Conservation (phyloP, 2,797 vertebrate genomes). For the Peromyscus nudipes region DNA sequence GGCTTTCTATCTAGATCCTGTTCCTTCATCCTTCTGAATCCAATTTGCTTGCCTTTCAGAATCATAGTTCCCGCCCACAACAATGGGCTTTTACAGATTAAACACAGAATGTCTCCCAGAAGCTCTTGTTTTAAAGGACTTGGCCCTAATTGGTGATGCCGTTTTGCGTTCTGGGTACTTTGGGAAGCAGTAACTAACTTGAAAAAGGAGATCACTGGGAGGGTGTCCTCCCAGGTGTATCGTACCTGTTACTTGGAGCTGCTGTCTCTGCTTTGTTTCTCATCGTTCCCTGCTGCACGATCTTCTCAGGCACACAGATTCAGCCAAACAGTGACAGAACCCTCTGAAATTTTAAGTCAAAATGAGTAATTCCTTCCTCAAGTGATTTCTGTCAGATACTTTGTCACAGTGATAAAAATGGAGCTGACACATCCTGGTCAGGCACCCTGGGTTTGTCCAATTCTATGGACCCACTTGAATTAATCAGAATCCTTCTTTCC, state of each 20-base stretch:
- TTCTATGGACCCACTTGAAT: not conserved
- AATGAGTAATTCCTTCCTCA: not conserved
- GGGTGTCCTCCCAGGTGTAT: not conserved
- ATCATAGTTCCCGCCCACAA: not conserved
- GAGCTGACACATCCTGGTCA: not conserved
- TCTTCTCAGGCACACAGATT: not conserved
- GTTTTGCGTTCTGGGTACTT: not conserved
- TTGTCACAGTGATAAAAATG: not conserved
- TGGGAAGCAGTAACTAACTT: not conserved
- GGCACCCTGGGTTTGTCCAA: not conserved
- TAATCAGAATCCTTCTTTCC: not conserved
- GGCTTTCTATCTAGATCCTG: not conserved
- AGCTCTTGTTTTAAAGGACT: not conserved
- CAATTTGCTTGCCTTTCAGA: not conserved
- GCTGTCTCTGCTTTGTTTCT: not conserved
- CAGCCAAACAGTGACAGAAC: no score
- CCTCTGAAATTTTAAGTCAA: not conserved
- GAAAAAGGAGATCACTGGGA: not conserved
- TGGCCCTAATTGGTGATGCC: not conserved
- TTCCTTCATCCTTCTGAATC: not conserved
- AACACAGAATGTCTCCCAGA: not conserved
- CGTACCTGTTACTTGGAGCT: no score
- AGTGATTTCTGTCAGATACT: not conserved
- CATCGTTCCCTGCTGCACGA: not conserved
- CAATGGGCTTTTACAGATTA: not conserved